Conservation (phyloP, 2,113 vertebrate species). For the Plotosus lineatus region DNA sequence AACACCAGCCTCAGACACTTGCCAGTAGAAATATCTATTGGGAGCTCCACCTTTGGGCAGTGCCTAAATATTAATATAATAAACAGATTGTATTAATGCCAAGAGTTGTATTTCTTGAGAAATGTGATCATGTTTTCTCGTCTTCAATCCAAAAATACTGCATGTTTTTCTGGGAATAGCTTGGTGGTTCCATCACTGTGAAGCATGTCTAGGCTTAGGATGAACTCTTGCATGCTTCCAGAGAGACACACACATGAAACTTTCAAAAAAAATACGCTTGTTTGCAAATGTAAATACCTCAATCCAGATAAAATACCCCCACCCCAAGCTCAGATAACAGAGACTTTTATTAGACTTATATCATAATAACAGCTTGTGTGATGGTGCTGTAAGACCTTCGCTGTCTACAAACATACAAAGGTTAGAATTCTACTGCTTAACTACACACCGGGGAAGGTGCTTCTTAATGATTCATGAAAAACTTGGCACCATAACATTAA, state of each 20-base stretch:
- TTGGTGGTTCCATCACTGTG: neutral
- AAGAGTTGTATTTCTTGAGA: neutral
- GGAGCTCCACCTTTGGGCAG: too few species aligned
- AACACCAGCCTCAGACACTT: too few species aligned
- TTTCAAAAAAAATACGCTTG: neutral
- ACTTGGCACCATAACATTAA: slow-evolving; percentile 40
- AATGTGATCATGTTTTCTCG: neutral
- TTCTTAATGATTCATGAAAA: slow-evolving; percentile 42
- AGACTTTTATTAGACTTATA: neutral
- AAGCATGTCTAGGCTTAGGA: neutral
- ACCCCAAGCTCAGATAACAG: neutral
- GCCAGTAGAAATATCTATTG: too few species aligned
- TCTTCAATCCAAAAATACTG: neutral
- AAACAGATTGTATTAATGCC: neutral
- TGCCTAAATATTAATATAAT: too few species aligned
- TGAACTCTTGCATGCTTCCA: neutral
- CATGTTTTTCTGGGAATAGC: neutral
- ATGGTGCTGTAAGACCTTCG: neutral
- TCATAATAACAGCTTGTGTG: neutral
- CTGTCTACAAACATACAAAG: neutral
- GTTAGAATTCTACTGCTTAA: neutral
- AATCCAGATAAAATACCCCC: neutral
- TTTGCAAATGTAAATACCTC: neutral
- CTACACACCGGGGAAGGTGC: slow-evolving; percentile 15
- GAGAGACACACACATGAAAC: neutral